Base-by-base conservation (phyloP, 1,140 invertebrate species). In the Drosophila tristis region DNA sequence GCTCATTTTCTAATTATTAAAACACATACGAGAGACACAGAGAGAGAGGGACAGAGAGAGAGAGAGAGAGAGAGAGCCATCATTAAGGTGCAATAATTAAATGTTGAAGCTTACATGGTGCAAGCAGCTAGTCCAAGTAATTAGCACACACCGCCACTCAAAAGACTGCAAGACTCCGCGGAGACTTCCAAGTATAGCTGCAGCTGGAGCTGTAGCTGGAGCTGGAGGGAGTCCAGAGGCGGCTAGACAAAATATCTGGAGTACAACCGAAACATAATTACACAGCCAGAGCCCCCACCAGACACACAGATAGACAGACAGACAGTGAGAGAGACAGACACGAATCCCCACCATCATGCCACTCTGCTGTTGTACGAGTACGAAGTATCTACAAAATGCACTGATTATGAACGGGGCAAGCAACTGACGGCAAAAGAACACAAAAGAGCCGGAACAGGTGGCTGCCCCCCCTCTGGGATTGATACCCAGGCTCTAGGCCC, bases 21-120 rank as follows among this genome's bases (percentile, higher is more conserved):
- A 81, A 76, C 81, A 86, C 66, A 79, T 56, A 68, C 15, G 8
- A 62, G 54, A 51, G 60, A 53, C 25, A 25, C 3, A 20, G 20
- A 20, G 20, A 25, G 23, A 23, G 39, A 20, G 20, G 8, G 47
- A 39, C 15, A 13, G 66, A 45, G 29, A 29, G 39, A 23, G 39
- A 20, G 20, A 11, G 47, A 39, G 23, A 13, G 66, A 45, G 39
- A 29, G 39, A 42, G 54, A 68, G 63, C 73, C 82, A 67, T 86
- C 81, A 86, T 86, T 87, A 86, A 87, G 78, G 86, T 81, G 82
- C 84, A 78, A 87, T 87, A 87, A 89, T 87, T 87, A 87, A 87
- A 87, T 89, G 84, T 87, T 82, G 76, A 70, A 81, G 75, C 82
- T 78, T 78, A 89, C 82, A 89, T 66, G 78, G 72, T 75, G 78